Conservation (phyloP, 2,888 invertebrate species). For the Nineta flava region DNA sequence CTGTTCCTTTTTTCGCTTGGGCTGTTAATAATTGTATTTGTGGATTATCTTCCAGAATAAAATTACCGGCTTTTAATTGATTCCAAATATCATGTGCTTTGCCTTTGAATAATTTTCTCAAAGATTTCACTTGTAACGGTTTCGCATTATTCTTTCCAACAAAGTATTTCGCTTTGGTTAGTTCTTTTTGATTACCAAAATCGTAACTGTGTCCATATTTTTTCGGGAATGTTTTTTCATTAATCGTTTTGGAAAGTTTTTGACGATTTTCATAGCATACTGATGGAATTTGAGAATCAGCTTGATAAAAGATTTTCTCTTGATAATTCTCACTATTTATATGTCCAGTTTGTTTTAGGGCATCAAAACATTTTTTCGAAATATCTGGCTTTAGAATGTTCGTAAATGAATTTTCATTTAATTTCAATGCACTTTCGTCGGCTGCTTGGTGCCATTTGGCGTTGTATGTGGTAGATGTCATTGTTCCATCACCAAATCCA, state of each 20-base stretch:
- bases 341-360: neutral
- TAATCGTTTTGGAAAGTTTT: neutral
- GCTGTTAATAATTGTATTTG: too few species aligned
- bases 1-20: too few species aligned
- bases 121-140: neutral
- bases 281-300: neutral
- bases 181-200: neutral
- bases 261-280: neutral
- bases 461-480: slow-evolving; percentile 10
- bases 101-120: too few species aligned
- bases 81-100: too few species aligned
- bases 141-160: neutral
- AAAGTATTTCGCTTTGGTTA: slow-evolving; percentile 1
- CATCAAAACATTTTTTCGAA: neutral
- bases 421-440: neutral
- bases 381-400: neutral
- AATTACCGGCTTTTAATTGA: too few species aligned
- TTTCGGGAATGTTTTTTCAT: neutral
- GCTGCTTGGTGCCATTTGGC: slow-evolving; percentile 9
- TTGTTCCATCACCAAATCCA: slow-evolving; percentile 11
- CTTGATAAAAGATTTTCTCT: neutral
- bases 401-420: neutral
- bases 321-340: neutral
- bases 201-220: neutral
- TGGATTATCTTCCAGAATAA: too few species aligned